These are phyloP conservation scores for Prorops nasuta DNA, from an alignment of 1,140 invertebrate genomes.

Conservation along the genomic window DNA sequence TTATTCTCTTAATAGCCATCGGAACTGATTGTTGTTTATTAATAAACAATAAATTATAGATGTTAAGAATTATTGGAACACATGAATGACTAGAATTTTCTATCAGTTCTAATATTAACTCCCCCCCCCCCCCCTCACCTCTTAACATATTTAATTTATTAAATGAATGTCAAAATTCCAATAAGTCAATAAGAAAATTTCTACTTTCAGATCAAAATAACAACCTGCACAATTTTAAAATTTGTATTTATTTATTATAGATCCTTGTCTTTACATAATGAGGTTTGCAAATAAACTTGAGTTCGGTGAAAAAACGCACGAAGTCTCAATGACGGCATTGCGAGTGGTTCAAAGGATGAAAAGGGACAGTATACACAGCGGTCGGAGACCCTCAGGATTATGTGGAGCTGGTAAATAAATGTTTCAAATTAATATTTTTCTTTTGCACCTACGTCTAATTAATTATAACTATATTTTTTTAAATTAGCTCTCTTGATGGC, in stretches of 20 bases:
- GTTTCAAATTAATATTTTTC: not conserved
- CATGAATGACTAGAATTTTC: too few relatives aligned
- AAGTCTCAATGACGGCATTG: slow-evolving; percentile 93
- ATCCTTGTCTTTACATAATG: slow-evolving; percentile 93
- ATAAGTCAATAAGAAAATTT: too few relatives aligned
- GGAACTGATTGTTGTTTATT: too few relatives aligned
- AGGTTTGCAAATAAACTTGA: slow-evolving; percentile 93
- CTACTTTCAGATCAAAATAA: too few relatives aligned
- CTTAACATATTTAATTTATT: too few relatives aligned
- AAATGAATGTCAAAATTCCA: too few relatives aligned
- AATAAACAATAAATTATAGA: too few relatives aligned
- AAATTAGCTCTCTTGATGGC: slow-evolving; percentile 85
- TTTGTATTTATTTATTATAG: slow-evolving; percentile 57
- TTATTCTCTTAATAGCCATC: too few relatives aligned
- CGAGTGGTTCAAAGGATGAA: slow-evolving; percentile 96
- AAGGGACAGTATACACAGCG: slow-evolving; percentile 94
- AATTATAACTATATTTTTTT: slow-evolving; percentile 10
- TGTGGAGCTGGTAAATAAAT: slow-evolving; percentile 92
- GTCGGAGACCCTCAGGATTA: slow-evolving; percentile 90
- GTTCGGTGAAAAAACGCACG: slow-evolving; percentile 88
- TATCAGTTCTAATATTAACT: too few relatives aligned
- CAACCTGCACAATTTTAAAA: too few relatives aligned
- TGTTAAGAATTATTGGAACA: too few relatives aligned
- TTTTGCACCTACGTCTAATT: not conserved
- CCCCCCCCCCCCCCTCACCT: too few relatives aligned